These are phyloP conservation scores for Zaprionus inermis DNA, from an alignment of 1,140 invertebrate species.

Conservation along the genomic window DNA sequence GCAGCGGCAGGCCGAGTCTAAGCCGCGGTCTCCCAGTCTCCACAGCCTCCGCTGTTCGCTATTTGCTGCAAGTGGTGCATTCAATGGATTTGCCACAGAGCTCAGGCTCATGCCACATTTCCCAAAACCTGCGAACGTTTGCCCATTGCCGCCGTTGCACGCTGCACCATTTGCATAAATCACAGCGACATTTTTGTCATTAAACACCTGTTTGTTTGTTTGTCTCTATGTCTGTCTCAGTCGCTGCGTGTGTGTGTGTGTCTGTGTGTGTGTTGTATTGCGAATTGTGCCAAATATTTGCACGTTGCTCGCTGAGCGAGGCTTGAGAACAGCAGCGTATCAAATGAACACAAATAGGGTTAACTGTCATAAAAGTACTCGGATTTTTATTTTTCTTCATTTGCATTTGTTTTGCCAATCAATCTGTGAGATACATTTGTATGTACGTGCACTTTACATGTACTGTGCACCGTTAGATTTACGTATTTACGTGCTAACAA, in stretches of 20 bases:
- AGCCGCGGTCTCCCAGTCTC: conserved; percentile 9
- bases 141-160: conserved; percentile 12
- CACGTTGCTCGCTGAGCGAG: conserved; percentile 17
- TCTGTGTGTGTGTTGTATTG: conserved; percentile 9
- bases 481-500: neutral
- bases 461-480: neutral
- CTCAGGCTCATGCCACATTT: conserved; percentile 30
- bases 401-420: conserved; percentile 9
- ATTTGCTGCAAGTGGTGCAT: conserved; percentile 18
- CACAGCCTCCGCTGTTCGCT: conserved; percentile 13
- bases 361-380: conserved; percentile 14
- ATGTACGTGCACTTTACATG: neutral
- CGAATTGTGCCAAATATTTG: conserved; percentile 46
- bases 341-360: conserved; percentile 14
- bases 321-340: conserved; percentile 8
- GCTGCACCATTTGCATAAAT: conserved; percentile 62
- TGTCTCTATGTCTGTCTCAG: neutral
- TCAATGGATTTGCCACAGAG: conserved; percentile 30
- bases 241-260: neutral
- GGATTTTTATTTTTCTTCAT: neutral
- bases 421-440: conserved; percentile 6
- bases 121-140: conserved; percentile 25
- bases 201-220: conserved; percentile 51
- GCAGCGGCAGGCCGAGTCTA: neutral
- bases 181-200: conserved; percentile 57